Percentiles rank a stretch among this genome's conserved stretches.
Conservation (phyloP, 2,888 invertebrate genomes). For the Euplagia quadripunctaria region DNA sequence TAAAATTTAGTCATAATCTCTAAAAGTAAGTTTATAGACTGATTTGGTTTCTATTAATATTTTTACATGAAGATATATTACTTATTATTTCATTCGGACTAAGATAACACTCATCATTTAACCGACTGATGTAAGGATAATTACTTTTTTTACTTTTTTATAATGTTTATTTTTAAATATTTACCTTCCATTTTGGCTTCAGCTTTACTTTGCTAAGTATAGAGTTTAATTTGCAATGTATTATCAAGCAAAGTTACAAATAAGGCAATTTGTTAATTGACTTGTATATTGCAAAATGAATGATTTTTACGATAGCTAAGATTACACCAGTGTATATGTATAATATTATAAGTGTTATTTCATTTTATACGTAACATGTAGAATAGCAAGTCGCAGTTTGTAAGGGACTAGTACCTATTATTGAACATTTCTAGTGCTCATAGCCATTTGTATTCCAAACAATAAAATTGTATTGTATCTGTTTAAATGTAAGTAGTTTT, state of each 20-base stretch:
- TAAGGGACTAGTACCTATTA: slow-evolving; percentile 6
- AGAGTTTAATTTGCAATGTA: slow-evolving; percentile 61
- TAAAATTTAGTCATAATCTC: slow-evolving; percentile 74
- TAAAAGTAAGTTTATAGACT: slow-evolving; percentile 84
- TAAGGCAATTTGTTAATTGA: slow-evolving; percentile 53
- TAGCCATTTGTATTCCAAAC: slow-evolving; percentile 8
- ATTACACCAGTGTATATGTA: slow-evolving; percentile 61
- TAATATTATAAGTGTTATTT: slow-evolving; percentile 64
- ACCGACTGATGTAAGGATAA: slow-evolving; percentile 75
- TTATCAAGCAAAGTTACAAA: slow-evolving; percentile 56
- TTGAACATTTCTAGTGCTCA: not conserved
- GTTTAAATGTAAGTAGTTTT: slow-evolving; percentile 46
- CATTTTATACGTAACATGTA: slow-evolving; percentile 59
- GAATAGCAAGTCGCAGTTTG: slow-evolving; percentile 47
- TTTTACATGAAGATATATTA: slow-evolving; percentile 47
- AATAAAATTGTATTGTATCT: slow-evolving; percentile 2
- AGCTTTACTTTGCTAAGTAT: slow-evolving; percentile 71
- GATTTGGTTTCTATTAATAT: slow-evolving; percentile 79
- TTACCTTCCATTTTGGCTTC: slow-evolving; percentile 69
- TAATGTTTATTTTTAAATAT: slow-evolving; percentile 50
- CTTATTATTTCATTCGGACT: slow-evolving; percentile 60
- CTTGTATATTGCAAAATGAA: slow-evolving; percentile 58
- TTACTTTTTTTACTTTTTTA: slow-evolving; percentile 54
- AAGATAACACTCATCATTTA: slow-evolving; percentile 66
- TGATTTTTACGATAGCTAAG: slow-evolving; percentile 47